These are phyloP conservation scores for Fukomys damarensis DNA, from an alignment of 2,113 vertebrate species.

Conservation along the genomic window DNA sequence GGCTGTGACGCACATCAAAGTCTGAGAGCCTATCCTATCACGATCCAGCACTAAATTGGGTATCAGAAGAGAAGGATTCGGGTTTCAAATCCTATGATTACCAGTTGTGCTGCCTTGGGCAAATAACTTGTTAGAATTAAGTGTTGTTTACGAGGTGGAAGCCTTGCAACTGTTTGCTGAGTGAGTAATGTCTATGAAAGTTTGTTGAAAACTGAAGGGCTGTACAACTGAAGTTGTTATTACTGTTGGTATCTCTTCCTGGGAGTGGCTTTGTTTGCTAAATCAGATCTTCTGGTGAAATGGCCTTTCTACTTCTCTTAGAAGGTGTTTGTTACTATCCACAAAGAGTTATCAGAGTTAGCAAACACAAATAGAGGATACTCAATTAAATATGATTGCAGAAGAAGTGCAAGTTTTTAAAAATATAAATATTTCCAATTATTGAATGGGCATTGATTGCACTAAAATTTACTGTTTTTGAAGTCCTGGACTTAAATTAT, in stretches of 20 bases:
- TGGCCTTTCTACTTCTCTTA: conserved; percentile 37
- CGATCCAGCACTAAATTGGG: not conserved
- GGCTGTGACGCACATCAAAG: not conserved
- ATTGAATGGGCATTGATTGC: not conserved
- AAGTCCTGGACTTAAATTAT: not conserved
- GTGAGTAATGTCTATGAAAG: conserved; percentile 52
- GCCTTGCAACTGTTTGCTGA: not conserved
- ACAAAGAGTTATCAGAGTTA: not conserved
- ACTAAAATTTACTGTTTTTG: not conserved
- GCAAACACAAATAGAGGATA: not conserved
- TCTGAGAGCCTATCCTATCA: not conserved
- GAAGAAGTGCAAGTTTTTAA: not conserved
- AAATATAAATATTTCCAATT: not conserved
- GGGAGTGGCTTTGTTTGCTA: conserved; percentile 62
- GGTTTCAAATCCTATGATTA: not conserved
- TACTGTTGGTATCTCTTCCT: conserved; percentile 42
- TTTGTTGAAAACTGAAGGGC: conserved; percentile 36
- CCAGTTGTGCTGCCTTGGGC: not conserved
- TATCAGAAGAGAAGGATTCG: not conserved
- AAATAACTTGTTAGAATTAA: conserved; percentile 26
- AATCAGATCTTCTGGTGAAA: conserved; percentile 26
- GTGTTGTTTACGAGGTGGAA: not conserved
- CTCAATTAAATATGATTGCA: not conserved
- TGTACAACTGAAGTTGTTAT: not conserved
- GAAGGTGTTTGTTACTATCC: not conserved